phyloP scores from a whole-genome alignment of 2,113 vertebrate species.

The Esox niger region DNA sequence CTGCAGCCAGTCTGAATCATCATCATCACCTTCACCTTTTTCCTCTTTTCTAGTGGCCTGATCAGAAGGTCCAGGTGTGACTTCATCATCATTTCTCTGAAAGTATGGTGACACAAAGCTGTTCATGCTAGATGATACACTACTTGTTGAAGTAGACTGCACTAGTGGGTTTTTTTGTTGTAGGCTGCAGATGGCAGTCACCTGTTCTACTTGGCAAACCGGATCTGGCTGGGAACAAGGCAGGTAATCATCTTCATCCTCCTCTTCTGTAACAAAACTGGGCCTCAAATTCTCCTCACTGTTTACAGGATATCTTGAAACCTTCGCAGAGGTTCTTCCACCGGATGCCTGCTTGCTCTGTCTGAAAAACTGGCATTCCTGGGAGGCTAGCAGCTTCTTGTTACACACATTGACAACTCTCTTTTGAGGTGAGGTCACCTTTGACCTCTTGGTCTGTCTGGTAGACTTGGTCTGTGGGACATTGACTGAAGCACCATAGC shows the following conservation, averaged over 20 bases:
- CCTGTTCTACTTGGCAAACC: neutral
- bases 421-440: conserved; percentile 59
- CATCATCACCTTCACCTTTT: conserved; percentile 26
- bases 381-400: conserved; percentile 68
- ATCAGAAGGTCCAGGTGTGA: neutral
- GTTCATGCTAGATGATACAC: neutral
- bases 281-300: neutral
- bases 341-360: conserved; percentile 42
- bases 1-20: conserved; percentile 58
- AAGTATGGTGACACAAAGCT: neutral
- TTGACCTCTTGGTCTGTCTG: conserved; percentile 40
- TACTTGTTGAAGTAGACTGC: neutral
- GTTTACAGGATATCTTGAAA: neutral
- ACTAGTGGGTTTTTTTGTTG: conserved; percentile 8
- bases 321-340: neutral
- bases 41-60: conserved; percentile 31
- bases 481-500: conserved; percentile 65
- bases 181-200: neutral
- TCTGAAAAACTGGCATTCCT: conserved; percentile 67
- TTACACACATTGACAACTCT: conserved; percentile 49
- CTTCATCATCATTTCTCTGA: conserved; percentile 9
- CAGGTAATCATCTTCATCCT: conserved; percentile 6
- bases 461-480: conserved; percentile 11
- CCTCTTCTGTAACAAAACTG: neutral
- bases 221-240: conserved; percentile 22